Evolutionary conservation across 2,113 vertebrate species (phyloP), one percentile per base, ranked within the genome.

Genomic region (Labeo rohita): DNA sequence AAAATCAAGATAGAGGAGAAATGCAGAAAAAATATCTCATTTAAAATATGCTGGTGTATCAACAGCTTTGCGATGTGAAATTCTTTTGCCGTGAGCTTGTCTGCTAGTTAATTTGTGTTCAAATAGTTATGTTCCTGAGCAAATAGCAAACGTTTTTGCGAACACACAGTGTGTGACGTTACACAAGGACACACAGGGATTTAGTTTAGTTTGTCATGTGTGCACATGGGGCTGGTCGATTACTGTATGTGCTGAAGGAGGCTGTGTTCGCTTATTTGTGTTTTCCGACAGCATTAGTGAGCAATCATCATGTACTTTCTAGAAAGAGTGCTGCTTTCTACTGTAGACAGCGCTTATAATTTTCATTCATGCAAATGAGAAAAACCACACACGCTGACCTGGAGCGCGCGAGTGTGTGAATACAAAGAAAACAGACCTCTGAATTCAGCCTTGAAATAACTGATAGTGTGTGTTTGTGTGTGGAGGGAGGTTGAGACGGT

Each of bases 341-440:
- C 47, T 63, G 65, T 78, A 87, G 23, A 73, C 52, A 74, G 28
- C 21, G 6, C 65, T 73, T 2, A 63, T 87, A 2, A 87, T 87
- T 87, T 87, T 16, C 50, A 81, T 86, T 66, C 39, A 86, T 81
- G 81, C 85, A 89, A 89, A 89, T 56, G 11, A 73, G 59, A 54
- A 5, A 49, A 56, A 56, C 68, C 59, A 43, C 85, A 66, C 47
- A 36, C n/a, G 18, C 28, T 18, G 11, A 39, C 10, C 6, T 21
- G 8, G 23, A 77, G 47, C 13, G 0, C 10, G 7, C 47, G 74
- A 76, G 16, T 50, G 12, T 83, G 52, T 85, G 76, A 52, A 86
- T 45, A 43, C 52, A 73, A 49, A 23, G 8, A 88, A 86, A 86
- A 86, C 36, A 6, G 54, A 85, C n/a, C 72, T 70, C 56, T 61